These are phyloP conservation scores for Basileuterus tristriatus DNA, from an alignment of 2,797 vertebrate genomes.

Conservation along the genomic window DNA sequence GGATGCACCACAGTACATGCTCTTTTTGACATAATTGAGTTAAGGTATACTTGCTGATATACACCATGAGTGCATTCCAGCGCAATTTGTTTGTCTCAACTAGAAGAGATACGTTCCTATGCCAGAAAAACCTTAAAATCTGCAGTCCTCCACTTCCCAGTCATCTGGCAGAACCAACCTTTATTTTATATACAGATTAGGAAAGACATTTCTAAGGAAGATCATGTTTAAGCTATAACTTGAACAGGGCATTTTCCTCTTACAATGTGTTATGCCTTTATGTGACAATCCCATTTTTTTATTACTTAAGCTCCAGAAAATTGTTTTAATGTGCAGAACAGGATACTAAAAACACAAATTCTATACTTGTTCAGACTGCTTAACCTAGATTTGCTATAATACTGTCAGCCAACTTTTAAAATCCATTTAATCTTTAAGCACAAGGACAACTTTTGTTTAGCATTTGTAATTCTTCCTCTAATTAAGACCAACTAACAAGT, in stretches of 20 bases:
- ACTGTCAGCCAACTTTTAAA: neutral
- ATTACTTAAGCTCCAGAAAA: neutral
- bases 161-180: neutral
- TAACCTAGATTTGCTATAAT: neutral
- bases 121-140: neutral
- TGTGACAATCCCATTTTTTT: neutral
- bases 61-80: constrained; percentile 19
- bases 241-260: neutral
- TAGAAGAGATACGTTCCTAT: neutral
- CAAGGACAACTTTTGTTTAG: neutral
- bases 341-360: neutral
- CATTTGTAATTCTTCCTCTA: neutral
- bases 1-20: neutral
- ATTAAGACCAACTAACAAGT: neutral
- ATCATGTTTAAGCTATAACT: neutral
- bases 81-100: neutral
- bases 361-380: neutral
- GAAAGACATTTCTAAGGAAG: neutral
- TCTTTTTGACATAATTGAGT: neutral
- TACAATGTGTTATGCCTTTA: neutral
- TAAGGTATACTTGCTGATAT: neutral
- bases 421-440: neutral
- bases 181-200: neutral
- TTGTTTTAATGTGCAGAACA: neutral
- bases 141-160: neutral